These are phyloP conservation scores for Danio albolineatus DNA, from an alignment of 2,797 vertebrate species.

Conservation along the genomic window DNA sequence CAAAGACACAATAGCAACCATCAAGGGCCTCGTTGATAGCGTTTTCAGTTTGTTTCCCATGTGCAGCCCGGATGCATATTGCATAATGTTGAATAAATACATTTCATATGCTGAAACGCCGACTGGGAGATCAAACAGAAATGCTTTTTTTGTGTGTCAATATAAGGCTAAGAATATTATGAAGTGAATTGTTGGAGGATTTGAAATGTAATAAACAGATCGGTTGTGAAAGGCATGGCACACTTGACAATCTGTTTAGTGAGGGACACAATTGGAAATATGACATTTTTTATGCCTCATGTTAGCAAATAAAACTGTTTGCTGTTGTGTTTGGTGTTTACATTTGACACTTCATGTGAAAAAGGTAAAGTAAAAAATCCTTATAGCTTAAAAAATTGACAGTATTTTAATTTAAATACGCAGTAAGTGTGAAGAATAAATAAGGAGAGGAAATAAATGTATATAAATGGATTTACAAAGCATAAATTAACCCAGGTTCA, in stretches of 20 bases:
- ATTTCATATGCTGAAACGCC: neutral
- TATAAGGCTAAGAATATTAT: neutral
- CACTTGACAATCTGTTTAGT: conserved; percentile 17
- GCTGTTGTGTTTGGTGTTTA: too few relatives aligned
- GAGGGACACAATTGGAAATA: conserved; percentile 10
- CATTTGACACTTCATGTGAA: neutral
- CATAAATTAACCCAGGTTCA: too few relatives aligned
- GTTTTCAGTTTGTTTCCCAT: conserved; percentile 4
- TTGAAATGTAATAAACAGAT: conserved; percentile 32
- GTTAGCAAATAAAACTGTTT: neutral
- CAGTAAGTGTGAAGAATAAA: neutral
- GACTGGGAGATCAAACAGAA: neutral
- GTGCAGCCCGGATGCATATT: conserved; percentile 11
- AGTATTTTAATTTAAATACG: neutral
- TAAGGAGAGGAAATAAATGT: too few relatives aligned
- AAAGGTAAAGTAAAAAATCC: conserved; percentile 33
- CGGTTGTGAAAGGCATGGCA: conserved; percentile 9
- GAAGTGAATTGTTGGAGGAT: neutral
- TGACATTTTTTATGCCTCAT: neutral
- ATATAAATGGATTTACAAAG: too few relatives aligned
- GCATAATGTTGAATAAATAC: conserved; percentile 29
- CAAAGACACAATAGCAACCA: conserved; percentile 21
- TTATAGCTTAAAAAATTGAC: conserved; percentile 5
- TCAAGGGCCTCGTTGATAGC: neutral
- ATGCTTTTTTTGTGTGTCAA: neutral